Evolutionary conservation across 2,113 vertebrate genomes (phyloP).

Genomic region (Perognathus longimembris): DNA sequence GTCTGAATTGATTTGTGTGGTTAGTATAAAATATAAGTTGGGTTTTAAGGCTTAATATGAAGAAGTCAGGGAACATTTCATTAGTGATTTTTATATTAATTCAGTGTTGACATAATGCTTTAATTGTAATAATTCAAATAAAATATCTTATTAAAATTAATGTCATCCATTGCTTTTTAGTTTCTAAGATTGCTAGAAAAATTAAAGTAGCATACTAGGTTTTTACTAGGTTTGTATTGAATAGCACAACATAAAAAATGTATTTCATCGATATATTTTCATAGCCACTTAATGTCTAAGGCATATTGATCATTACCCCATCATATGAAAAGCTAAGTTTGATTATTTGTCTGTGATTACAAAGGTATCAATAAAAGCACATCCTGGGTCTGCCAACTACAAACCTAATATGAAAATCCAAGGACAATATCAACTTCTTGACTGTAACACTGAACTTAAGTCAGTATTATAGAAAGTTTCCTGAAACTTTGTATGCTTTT

Average conservation of each 20-base stretch:
- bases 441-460: background rate
- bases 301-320: background rate
- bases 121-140: background rate
- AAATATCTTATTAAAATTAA: slow-evolving; percentile 14
- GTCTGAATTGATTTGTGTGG: background rate
- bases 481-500: background rate
- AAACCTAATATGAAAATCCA: background rate
- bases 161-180: background rate
- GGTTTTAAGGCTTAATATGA: background rate
- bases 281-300: background rate
- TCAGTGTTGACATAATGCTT: slow-evolving; percentile 5
- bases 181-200: background rate
- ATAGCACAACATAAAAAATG: background rate
- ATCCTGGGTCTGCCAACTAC: background rate
- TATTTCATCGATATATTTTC: background rate
- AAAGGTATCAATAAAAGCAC: background rate
- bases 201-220: background rate
- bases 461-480: background rate
- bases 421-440: background rate
- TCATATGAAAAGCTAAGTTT: background rate
- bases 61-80: background rate
- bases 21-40: background rate
- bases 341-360: background rate
- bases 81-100: background rate
- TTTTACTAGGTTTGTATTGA: background rate